These are phyloP conservation scores for Hydrophis major DNA, from an alignment of 2,797 vertebrate species.

Conservation along the genomic window DNA sequence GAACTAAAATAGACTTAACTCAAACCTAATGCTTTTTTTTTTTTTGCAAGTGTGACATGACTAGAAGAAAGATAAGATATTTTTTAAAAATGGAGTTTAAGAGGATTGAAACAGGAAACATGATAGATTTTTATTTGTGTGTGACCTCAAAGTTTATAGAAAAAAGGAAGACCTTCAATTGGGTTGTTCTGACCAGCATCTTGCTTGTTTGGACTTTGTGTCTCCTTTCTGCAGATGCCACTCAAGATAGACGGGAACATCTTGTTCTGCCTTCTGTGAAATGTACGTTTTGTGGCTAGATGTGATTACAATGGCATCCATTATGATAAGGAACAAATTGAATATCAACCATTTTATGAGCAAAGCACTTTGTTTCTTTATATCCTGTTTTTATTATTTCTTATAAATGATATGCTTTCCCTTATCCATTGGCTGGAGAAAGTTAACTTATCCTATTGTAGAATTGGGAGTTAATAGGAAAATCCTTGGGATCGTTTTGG, in stretches of 20 bases:
- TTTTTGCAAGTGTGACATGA: neutral
- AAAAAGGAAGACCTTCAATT: neutral
- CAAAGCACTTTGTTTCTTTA: neutral
- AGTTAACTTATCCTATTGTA: neutral
- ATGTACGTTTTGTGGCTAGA: neutral
- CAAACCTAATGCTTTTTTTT: neutral
- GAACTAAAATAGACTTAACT: neutral
- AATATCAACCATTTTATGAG: neutral
- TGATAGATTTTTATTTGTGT: neutral
- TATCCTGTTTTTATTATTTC: neutral
- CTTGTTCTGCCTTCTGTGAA: neutral
- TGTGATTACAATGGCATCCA: neutral
- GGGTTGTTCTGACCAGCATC: neutral
- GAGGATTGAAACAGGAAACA: neutral
- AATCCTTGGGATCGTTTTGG: neutral
- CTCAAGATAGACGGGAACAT: neutral
- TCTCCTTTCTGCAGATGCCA: neutral
- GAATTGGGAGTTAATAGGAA: rapidly evolving
- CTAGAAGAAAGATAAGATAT: neutral
- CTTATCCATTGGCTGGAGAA: neutral
- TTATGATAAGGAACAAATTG: neutral
- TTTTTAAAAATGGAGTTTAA: neutral
- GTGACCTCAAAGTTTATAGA: neutral
- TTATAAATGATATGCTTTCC: neutral
- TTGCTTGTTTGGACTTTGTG: neutral